Conservation (phyloP, 2,888 invertebrate species). For the Archips xylosteana region DNA sequence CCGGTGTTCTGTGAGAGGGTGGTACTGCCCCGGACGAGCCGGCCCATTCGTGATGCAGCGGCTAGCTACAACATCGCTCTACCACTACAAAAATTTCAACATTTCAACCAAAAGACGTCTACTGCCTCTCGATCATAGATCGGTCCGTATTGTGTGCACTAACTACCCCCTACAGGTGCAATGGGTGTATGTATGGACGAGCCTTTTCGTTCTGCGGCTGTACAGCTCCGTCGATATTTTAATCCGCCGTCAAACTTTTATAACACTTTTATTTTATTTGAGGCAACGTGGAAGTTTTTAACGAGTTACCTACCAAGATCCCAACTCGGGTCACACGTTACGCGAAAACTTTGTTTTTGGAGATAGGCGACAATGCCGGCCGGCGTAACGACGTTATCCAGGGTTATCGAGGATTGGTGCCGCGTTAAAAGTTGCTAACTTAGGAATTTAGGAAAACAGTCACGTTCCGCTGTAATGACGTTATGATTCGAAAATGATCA, state of each 20-base stretch:
- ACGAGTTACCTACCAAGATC: slow-evolving; percentile 37
- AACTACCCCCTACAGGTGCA: no score
- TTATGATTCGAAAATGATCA: slow-evolving; percentile 3
- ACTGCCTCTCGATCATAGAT: no score
- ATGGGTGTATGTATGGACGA: no score
- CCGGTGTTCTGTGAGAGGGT: no score
- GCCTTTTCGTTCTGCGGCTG: no score
- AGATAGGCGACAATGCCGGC: background rate
- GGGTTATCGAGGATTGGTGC: slow-evolving; percentile 20
- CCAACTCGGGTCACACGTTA: slow-evolving; percentile 21
- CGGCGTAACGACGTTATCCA: slow-evolving; percentile 14
- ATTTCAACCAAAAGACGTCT: no score
- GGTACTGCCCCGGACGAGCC: no score
- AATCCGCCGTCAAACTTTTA: background rate
- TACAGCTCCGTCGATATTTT: background rate
- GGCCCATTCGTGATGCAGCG: no score
- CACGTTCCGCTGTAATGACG: slow-evolving; percentile 17
- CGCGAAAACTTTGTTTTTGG: slow-evolving; percentile 24
- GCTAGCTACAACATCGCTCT: no score
- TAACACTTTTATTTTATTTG: background rate
- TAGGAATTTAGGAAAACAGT: slow-evolving; percentile 27
- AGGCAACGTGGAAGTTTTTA: slow-evolving; percentile 27
- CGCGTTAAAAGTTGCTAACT: slow-evolving; percentile 15
- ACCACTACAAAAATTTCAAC: no score
- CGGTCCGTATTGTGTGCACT: no score